Evolutionary conservation across 2,888 invertebrate genomes (phyloP).

Genomic region (Stenodema calcarata): DNA sequence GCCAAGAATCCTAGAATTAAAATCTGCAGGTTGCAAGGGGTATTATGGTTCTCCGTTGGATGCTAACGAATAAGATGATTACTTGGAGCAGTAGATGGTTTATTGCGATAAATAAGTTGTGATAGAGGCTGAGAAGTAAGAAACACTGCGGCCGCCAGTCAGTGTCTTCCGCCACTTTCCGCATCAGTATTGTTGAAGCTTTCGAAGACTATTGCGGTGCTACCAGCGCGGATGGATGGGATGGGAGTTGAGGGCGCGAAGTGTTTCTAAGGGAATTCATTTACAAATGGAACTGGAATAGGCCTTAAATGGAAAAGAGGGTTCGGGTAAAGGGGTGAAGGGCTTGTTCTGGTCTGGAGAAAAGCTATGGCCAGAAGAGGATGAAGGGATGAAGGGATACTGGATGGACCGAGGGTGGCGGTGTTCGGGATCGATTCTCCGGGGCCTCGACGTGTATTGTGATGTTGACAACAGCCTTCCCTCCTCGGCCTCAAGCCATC

Average conservation of each 20-base stretch:
- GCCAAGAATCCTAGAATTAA: too few species aligned
- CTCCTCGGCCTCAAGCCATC: conserved; percentile 28
- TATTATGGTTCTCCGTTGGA: too few species aligned
- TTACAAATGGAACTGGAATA: conserved; percentile 53
- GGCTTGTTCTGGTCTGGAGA: conserved; percentile 10
- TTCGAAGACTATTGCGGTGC: neutral
- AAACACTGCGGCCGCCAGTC: neutral
- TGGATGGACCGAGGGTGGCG: neutral
- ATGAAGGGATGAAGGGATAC: neutral
- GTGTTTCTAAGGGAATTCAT: conserved; percentile 55
- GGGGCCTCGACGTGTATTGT: conserved; percentile 42
- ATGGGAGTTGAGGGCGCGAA: conserved; percentile 25
- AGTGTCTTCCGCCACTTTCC: neutral
- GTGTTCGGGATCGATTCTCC: conserved; percentile 33
- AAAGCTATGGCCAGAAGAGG: neutral
- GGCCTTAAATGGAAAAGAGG: conserved; percentile 50
- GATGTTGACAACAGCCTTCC: conserved; percentile 44
- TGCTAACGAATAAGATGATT: neutral
- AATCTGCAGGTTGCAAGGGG: too few species aligned
- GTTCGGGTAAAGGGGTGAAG: neutral
- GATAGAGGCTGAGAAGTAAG: neutral
- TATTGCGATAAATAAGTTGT: neutral
- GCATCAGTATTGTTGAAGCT: neutral
- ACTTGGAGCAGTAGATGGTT: neutral
- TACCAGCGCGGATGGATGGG: neutral